phyloP scores from a whole-genome alignment of 35 echinoderm and acorn worm genomes.

The Chiridota heheva region DNA sequence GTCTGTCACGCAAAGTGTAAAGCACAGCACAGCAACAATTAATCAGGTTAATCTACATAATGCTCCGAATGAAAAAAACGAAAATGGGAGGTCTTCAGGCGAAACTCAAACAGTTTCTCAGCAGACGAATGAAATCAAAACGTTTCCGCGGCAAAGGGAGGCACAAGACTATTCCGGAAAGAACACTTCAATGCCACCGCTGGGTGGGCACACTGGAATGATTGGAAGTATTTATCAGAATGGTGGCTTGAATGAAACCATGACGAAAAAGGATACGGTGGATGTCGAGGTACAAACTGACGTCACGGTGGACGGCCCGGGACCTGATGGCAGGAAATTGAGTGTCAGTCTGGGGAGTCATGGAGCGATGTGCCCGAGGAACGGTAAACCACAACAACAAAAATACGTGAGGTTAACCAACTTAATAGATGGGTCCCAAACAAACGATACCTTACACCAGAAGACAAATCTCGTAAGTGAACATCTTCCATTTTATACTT shows the following conservation, averaged over 20 bases:
- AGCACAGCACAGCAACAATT: conserved; percentile 45
- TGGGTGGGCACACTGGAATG: too few species aligned
- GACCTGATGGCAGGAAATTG: background rate
- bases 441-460: conserved; percentile 90
- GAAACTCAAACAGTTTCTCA: conserved; percentile 30
- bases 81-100: conserved; percentile 37
- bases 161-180: conserved; percentile 19
- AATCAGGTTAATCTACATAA: conserved; percentile 53
- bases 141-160: background rate
- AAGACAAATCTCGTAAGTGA: conserved; percentile 79
- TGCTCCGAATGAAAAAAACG: conserved; percentile 24
- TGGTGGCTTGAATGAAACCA: background rate
- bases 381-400: conserved; percentile 54
- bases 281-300: conserved; percentile 18
- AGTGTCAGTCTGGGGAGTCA: conserved; percentile 19
- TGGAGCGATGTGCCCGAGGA: conserved; percentile 38
- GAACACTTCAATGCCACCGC: too few species aligned
- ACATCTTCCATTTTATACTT: too few species aligned
- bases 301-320: conserved; percentile 26
- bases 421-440: conserved; percentile 84
- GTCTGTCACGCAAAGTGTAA: conserved; percentile 1
- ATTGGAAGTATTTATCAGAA: conserved; percentile 27
- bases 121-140: background rate
- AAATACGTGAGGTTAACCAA: conserved; percentile 86
- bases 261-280: background rate